Conservation (phyloP, 2,797 vertebrate genomes). For the Phataginus tricuspis region DNA sequence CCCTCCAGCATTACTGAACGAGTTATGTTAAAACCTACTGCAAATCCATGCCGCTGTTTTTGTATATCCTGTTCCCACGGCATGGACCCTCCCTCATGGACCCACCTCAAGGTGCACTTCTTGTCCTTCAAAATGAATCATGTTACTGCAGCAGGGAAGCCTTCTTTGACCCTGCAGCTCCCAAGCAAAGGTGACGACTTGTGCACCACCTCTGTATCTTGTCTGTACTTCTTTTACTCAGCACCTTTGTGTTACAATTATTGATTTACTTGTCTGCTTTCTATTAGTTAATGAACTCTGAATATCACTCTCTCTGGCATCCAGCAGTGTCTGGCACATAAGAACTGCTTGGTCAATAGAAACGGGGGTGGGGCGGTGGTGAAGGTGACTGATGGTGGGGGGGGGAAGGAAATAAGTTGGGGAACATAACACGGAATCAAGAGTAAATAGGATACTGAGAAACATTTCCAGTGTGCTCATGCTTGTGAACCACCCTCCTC, state of each 20-base stretch:
- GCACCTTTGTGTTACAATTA: neutral
- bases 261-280: neutral
- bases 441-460: neutral
- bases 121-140: neutral
- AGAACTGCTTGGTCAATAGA: neutral
- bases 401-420: neutral
- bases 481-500: neutral
- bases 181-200: neutral
- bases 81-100: neutral
- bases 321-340: neutral
- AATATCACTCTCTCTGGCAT: neutral
- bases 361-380: neutral
- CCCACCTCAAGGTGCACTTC: neutral
- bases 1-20: neutral
- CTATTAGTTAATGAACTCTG: neutral
- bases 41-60: neutral
- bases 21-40: neutral
- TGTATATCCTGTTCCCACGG: neutral
- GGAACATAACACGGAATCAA: neutral
- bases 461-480: neutral
- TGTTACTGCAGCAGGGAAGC: neutral
- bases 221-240: neutral
- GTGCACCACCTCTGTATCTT: neutral
- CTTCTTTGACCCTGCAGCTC: neutral
- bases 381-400: neutral